Base-by-base conservation (phyloP, 2,113 vertebrate genomes). In the Dromas ardeola region DNA sequence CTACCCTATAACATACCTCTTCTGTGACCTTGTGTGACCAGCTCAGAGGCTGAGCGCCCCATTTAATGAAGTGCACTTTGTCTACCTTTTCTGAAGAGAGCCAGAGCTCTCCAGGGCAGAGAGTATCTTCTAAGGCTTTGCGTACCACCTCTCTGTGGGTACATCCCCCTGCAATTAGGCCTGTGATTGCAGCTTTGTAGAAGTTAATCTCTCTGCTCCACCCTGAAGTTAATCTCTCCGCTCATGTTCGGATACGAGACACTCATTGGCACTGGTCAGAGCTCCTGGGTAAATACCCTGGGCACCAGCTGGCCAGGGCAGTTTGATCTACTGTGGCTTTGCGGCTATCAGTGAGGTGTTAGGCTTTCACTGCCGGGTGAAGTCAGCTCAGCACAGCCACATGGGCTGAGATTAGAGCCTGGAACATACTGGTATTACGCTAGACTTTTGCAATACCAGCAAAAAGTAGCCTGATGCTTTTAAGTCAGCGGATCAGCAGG, bases 201-300 rank as follows among this genome's bases (percentile, higher is more conserved):
- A 81, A 77, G 42, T 59, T 66, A 59, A 92, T 38, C 19, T 42
- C 25, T 38, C 34, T 49, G 62, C 61, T 92, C n/a, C 55, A 12
- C 36, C 32, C 45, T 67, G 59, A 49, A 30, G 34, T 59, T 65
- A 59, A 92, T 36, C 36, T 34, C 25, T 36, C 49, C 53, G 55
- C 47, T 92, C 27, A 7, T 20, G 34, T 56, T 67, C 72, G 42
- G 71, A 9, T 36, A 45, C 5, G 9, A n/a, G 59, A 45, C 27
- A 2, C 32, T 49, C n/a, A 21, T 11, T 1, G 1, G 30, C 15
- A 13, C 40, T 38, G 63, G 26, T 22, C 1, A 1, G 30, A 81
- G 45, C 50, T 83, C 43, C 66, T 79, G 71, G 19, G 9, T 63
- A 65, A 78, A 52, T 13, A 42, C 38, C 9, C 49, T 22, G 55